phyloP scores from a whole-genome alignment of 2,113 vertebrate genomes.

The Gasterosteus aculeatus region DNA sequence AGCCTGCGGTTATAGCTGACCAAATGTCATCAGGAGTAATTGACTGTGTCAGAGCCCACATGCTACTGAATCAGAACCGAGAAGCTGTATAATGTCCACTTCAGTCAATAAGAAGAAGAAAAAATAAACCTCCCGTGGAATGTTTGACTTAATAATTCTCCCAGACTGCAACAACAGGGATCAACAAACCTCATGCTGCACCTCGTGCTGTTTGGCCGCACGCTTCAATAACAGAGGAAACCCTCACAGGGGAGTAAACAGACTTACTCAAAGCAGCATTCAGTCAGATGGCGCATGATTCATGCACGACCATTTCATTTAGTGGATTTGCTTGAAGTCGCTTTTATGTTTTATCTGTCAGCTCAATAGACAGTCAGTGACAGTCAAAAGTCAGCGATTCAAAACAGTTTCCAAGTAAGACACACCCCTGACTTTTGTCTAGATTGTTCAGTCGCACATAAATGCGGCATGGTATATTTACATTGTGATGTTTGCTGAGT shows the following conservation, averaged over 20 bases:
- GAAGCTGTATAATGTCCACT: conserved; percentile 32
- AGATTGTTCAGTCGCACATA: conserved; percentile 1
- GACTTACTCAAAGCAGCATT: not conserved
- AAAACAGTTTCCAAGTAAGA: not conserved
- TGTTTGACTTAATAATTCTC: conserved; percentile 51
- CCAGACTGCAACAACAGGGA: conserved; percentile 7
- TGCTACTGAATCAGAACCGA: conserved; percentile 40
- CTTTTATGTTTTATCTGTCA: not conserved
- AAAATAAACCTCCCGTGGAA: conserved; percentile 46
- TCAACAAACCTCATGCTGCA: conserved; percentile 32
- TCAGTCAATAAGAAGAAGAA: conserved; percentile 16
- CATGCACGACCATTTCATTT: too few species aligned
- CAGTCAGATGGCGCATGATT: not conserved
- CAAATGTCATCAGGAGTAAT: conserved; percentile 25
- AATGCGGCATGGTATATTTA: not conserved
- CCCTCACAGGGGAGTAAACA: not conserved
- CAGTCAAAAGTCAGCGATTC: not conserved
- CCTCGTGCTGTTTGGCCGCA: conserved; percentile 6
- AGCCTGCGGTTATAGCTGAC: conserved; percentile 31
- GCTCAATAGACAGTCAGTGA: not conserved
- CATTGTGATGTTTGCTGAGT: not conserved
- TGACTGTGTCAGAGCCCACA: conserved; percentile 23
- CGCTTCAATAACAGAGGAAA: not conserved
- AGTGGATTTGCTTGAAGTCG: not conserved
- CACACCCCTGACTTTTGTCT: not conserved